Base-by-base conservation (phyloP, 2,113 vertebrate genomes). In the Odontesthes bonariensis region DNA sequence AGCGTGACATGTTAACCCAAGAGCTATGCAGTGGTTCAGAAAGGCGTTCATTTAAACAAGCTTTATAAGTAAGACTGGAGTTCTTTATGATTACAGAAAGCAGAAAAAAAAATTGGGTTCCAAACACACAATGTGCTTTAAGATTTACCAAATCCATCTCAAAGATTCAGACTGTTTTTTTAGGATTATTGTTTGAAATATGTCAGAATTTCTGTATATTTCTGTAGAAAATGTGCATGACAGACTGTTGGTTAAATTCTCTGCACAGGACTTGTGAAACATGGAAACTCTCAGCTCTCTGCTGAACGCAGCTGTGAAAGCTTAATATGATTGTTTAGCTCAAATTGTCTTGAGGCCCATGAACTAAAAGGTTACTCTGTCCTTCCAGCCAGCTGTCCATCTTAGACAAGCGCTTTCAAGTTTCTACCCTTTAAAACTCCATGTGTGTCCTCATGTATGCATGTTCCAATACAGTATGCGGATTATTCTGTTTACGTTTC, bases 351-450 rank as follows among this genome's bases (percentile, higher is more conserved):
- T 0, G 57, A 68, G 56, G 69, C 54, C 42, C 11, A 32, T 47
- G 63, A 57, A 73, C 49, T 31, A 38, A 61, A 74, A 69, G 73
- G 73, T 74, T 46, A 16, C 35, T 19, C 61, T 19, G 49, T 77
- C 82, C 73, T 77, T 44, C 13, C 32, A 61, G 73, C 73, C 63
- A 73, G 69, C 53, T 80, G 76, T 68, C 81, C 57, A 23, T 84
- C 72, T 31, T 31, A 35, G 44, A 60, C 2, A 0, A 46, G 42
- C 9, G 65, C 54, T 65, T 46, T 76, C 52, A 51, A 58, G 62
- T 49, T 77, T 49, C 19, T 51, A 35, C 51, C 53, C 38, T 17
- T 46, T 46, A 60, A 17, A 54, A 23, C 46, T 7, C 14, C 22
- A 22, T 23, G 51, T 53, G 20, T 52, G 49, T 52, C 16, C 19